Base-by-base conservation (phyloP, 2,113 vertebrate genomes). In the Todiramphus saurophagus region DNA sequence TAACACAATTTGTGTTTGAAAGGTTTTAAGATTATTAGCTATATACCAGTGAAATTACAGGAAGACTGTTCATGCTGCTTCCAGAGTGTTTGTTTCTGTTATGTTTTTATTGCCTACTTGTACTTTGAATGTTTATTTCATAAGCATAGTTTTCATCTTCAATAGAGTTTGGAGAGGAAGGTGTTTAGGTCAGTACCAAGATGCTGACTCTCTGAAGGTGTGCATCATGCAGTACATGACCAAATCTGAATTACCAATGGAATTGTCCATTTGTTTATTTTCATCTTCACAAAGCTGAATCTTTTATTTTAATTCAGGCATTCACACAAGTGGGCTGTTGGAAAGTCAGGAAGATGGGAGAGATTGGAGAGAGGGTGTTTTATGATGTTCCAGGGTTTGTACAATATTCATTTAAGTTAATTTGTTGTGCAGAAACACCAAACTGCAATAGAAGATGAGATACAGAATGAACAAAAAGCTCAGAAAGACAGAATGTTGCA, bases 401-500 rank as follows among this genome's bases (percentile, higher is more conserved):
- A 39, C 37, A 60, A 13, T 79, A 80, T 70, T 93, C 2, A 62
- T 51, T 51, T 55, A 33, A 86, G 13, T 68, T 94, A 70, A 78
- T 80, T 75, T 97, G 19, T 51, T 97, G 10, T 97, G 58, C 95
- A 99, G 99, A 86, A 97, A 87, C 83, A 88, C 16, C 97, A 98
- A 53, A 82, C 82, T 77, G 95, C 96, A 43, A 90, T 98, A 44
- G 97, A 98, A 93, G 77, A 97, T 76, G 96, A 96, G 67, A 83
- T 97, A 73, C 88, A 81, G 55, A 96, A 97, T 79, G 97, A 98
- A 90, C 97, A 98, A 72, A 94, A 98, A 67, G 96, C 87, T 72
- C 98, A 98, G 93, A 96, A 98, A 80, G 79, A 98, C 70, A 98
- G 99, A 95, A 78, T 98, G 39, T 95, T 89, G 74, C 95, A 98